These are phyloP conservation scores for Atopsyche davidsoni DNA, from an alignment of 1,140 invertebrate genomes.

Conservation along the genomic window DNA sequence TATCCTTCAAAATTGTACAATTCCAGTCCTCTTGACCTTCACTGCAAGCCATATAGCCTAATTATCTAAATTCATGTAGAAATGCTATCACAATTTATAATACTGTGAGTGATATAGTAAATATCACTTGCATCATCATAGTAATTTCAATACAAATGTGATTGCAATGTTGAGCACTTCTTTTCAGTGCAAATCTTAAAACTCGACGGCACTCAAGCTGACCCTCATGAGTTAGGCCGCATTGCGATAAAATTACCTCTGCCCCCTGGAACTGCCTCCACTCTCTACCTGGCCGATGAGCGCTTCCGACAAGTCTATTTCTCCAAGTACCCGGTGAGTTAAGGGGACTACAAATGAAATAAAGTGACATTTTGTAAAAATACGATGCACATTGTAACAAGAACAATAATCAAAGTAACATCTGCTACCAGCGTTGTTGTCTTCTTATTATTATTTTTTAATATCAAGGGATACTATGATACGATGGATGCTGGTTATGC, in stretches of 20 bases:
- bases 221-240: conserved; percentile 67
- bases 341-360: no score
- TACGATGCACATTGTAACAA: background rate
- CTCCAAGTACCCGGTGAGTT: conserved; percentile 66
- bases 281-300: conserved; percentile 77
- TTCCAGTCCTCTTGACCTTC: no score
- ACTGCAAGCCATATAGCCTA: no score
- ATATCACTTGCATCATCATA: no score
- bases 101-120: no score
- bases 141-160: no score
- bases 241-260: conserved; percentile 81
- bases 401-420: conserved; percentile 3
- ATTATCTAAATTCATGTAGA: no score
- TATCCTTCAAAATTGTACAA: no score
- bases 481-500: conserved; percentile 90
- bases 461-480: conserved; percentile 82
- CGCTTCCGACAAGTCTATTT: conserved; percentile 78
- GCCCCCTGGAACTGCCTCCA: conserved; percentile 80
- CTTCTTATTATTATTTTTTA: background rate
- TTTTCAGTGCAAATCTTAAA: conserved; percentile 65
- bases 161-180: conserved; percentile 30
- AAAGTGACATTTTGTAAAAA: no score
- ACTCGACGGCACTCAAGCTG: conserved; percentile 62
- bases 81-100: no score
- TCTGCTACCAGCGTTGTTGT: background rate